Base-by-base conservation (phyloP, 2,797 vertebrate species). In the Rhinophrynus dorsalis region DNA sequence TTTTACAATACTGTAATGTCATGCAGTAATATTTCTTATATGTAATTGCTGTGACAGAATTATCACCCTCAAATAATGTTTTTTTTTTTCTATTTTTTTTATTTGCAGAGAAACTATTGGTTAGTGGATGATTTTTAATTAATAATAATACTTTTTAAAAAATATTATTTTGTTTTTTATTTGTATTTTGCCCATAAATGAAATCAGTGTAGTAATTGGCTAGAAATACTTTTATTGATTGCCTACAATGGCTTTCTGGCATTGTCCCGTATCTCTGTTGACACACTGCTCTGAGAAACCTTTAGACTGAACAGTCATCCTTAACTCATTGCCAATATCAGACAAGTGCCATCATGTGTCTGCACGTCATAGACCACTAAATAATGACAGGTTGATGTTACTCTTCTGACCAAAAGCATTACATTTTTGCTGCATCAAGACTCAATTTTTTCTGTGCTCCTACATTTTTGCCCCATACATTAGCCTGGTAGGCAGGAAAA, bases 161-260 rank as follows among this genome's bases (percentile, higher is more conserved):
- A 4, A 9, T 9, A n/a, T 42, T 11, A 42, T 18, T 17, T 7
- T 42, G 40, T 7, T 9, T 6, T 42, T 42, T 42, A n/a, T n/a
- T n/a, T 26, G 2, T 5, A 2, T 9, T 44, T 5, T 32, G 50
- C 60, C 52, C 30, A 72, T 51, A 56, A 26, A 23, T 58, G 23
- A 58, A 35, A 7, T 23, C 44, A 30, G n/a, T 35, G 20, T 13
- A 59, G 32, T 33, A 51, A 48, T 44, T 66, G 61, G 54, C 54
- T 52, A 20, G 13, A 32, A 10, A 13, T 52, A 3, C 2, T n/a
- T 57, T 18, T 72, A 66, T 59, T 66, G 69, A 73, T 59, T 44
- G 27, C 30, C 26, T 50, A 17, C 44, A 47, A 42, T 64, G 48
- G 17, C 9, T 50, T 27, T 51, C 42, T 23, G 9, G 35, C 23